Percentiles rank a stretch among this genome's conserved stretches.
Conservation (phyloP, 2,113 vertebrate genomes). For the Hippoglossus stenolepis region DNA sequence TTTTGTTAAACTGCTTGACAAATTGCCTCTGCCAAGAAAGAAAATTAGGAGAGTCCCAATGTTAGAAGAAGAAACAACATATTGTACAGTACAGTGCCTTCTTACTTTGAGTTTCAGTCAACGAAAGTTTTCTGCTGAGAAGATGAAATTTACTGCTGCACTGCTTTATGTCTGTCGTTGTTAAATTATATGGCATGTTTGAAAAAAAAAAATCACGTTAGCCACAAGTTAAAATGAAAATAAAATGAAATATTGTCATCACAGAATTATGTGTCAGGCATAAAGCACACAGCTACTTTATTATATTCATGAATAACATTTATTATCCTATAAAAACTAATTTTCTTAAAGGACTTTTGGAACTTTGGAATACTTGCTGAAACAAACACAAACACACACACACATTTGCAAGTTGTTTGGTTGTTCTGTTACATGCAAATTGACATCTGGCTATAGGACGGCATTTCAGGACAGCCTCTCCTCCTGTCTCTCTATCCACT, state of each 20-base stretch:
- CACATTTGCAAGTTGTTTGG: not conserved
- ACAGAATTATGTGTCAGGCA: conserved; percentile 20
- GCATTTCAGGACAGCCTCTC: conserved; percentile 4
- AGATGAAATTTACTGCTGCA: conserved; percentile 39
- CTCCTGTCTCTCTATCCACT: not conserved
- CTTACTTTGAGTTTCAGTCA: conserved; percentile 31
- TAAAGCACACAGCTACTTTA: conserved; percentile 19
- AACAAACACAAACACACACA: not conserved
- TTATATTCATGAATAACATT: conserved; percentile 34
- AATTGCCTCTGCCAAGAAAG: conserved; percentile 17
- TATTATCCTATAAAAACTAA: conserved; percentile 22
- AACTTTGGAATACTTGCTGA: not conserved
- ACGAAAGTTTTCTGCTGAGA: conserved; percentile 34
- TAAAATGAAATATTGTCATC: conserved; percentile 19
- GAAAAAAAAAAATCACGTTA: conserved; percentile 12
- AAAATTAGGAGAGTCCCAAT: not conserved
- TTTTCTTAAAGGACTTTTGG: conserved; percentile 13
- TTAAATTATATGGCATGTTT: conserved; percentile 22
- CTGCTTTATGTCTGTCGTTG: conserved; percentile 20
- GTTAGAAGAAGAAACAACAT: conserved; percentile 12
- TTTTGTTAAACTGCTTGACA: conserved; percentile 15
- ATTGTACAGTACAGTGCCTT: conserved; percentile 6
- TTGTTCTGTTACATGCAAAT: conserved; percentile 9
- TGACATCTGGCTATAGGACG: conserved; percentile 36
- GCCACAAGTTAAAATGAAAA: conserved; percentile 29